Evolutionary conservation across 2,113 vertebrate genomes (phyloP).

Genomic region (Sceloporus tristichus): DNA sequence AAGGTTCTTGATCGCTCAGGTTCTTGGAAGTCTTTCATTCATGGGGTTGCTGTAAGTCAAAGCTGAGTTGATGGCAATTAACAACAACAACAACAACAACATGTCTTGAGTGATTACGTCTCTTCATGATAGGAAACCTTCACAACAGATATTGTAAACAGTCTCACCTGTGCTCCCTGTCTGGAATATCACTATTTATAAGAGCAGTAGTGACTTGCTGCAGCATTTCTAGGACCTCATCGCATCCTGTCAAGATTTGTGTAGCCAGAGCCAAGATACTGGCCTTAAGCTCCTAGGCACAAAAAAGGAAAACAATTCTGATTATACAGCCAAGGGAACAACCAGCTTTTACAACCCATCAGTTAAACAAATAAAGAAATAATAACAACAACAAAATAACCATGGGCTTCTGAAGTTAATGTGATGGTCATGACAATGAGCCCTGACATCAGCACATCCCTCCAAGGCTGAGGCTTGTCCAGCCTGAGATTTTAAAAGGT

Average conservation of each 20-base stretch:
- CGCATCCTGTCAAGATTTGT: conserved; percentile 95
- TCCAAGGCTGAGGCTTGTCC: conserved; percentile 46
- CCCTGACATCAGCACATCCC: conserved; percentile 72
- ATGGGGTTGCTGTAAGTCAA: no score
- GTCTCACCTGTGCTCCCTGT: conserved; percentile 91
- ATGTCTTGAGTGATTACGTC: no score
- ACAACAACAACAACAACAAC: no score
- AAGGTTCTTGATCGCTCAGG: no score
- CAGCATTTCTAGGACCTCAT: conserved; percentile 97
- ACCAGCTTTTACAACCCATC: background rate
- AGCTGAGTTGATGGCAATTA: no score
- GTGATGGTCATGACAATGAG: conserved; percentile 67
- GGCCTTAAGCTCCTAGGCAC: conserved; percentile 90
- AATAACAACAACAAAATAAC: conserved; percentile 51
- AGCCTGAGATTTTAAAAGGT: conserved; percentile 55
- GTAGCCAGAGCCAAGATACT: conserved; percentile 95
- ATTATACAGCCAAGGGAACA: conserved; percentile 38
- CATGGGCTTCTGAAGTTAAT: conserved; percentile 70
- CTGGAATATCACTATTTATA: conserved; percentile 91
- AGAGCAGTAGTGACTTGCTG: conserved; percentile 96
- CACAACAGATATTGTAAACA: no score
- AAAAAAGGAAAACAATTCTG: conserved; percentile 49
- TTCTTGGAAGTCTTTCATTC: no score
- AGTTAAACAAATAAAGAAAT: background rate
- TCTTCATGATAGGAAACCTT: no score